Evolutionary conservation across 2,888 invertebrate genomes (phyloP), one percentile per base, ranked within the genome.

Genomic region (Myathropa florea): DNA sequence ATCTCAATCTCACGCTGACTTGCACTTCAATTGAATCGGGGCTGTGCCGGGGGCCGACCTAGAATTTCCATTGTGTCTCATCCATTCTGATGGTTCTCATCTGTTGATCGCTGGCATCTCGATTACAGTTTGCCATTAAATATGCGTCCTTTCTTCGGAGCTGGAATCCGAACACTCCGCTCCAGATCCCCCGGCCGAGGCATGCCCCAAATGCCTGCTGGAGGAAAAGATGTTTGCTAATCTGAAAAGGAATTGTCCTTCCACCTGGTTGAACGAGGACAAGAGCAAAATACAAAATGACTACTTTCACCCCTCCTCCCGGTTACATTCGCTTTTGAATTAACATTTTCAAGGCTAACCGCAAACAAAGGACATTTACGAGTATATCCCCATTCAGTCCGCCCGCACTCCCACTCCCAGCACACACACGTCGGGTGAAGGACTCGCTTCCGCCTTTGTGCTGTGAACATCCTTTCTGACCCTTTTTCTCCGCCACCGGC

Each of bases 271-370:
- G n/a, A 59, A 67, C 64, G 23, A 28, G 28, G 9, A 36, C 33
- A 57, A 33, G 39, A 76, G 76, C 57, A 73, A 68, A 39, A 18
- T 24, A 39, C 46, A 80, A 39, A 73, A 81, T 12, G 61, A 77
- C 26, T 33, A 18, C 46, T 53, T 28, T 24, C 24, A 23, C 24
- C 57, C 24, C 1, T 14, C 24, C 1, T 14, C 24, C 24, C 4
- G 18, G 53, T 12, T 24, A 72, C 67, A 76, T 28, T 39, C 71
- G 46, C 30, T 61, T 65, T 70, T 30, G 57, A 64, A 81, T 82
- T 83, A 79, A 78, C 78, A 79, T 83, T 78, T 86, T 86, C 86
- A 86, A 86, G 82, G 82, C 75, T 79, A 82, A 73, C 86, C 86
- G 23, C 86, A 82, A 78, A 78, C 78, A 75, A 70, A 70, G 72